Base-by-base conservation (phyloP, 2,797 vertebrate genomes). In the Lagocephalus sceleratus region DNA sequence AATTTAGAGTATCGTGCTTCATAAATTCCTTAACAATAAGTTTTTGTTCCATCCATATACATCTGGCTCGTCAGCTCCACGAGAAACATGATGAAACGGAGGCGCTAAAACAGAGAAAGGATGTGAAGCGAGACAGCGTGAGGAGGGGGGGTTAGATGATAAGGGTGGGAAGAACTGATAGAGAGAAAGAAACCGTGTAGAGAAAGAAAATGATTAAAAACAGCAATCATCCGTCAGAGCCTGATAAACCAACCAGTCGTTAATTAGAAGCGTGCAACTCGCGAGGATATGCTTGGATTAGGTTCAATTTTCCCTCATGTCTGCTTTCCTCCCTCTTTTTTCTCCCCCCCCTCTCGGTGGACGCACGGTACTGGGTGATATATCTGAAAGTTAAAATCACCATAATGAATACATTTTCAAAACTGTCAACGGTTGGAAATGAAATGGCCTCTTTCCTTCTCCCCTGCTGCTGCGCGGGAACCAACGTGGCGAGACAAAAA, bases 171-270 rank as follows among this genome's bases (percentile, higher is more conserved):
- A 81, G 81, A 85, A 87, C 84, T 85, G 88, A 89, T 87, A 89
- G 86, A 88, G 78, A 65, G 70, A 74, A 63, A 75, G 77, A 79
- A 85, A 73, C 66, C 77, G 43, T 85, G 90, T 85, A 83, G 88
- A 73, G 71, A 90, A 90, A 88, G 91, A 92, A 92, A 92, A 91
- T 92, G 90, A 94, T 93, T 94, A 92, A 93, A 93, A 94, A 92
- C 89, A 87, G 91, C 92, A 94, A 93, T 93, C 92, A 93, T 89
- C 89, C 89, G 88, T 90, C 85, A 77, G 80, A 83, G 91, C 84
- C 90, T 85, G 91, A 94, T 94, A 93, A 94, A 92, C 87, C 90
- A 90, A 91, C 79, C 83, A 87, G 85, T 89, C 82, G 86, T 93
- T 94, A 94, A 94, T 93, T 93, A 91, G 90, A 89, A 90, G 91